Percentiles rank a stretch among this genome's conserved stretches.
Conservation (phyloP, 2,888 invertebrate species). For the Lepidochitona cinerea region DNA sequence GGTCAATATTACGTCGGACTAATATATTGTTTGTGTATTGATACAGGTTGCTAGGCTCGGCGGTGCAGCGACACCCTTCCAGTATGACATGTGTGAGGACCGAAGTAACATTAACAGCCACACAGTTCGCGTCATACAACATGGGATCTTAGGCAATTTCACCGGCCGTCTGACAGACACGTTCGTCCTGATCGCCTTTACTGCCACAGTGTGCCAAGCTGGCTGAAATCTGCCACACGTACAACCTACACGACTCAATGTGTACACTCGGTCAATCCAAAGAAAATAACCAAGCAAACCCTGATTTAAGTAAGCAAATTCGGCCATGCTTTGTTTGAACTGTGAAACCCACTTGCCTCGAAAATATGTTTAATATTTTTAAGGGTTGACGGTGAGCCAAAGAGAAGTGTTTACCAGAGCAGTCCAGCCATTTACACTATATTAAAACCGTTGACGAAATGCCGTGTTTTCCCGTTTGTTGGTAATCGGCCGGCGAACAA, state of each 20-base stretch:
- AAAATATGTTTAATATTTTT: slow-evolving; percentile 3
- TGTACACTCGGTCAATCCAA: background rate
- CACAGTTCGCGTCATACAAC: too few species aligned
- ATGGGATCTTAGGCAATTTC: too few species aligned
- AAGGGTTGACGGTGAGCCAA: background rate
- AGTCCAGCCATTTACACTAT: background rate
- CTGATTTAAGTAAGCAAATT: background rate
- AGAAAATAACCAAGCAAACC: background rate
- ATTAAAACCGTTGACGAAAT: background rate
- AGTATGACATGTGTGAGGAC: too few species aligned
- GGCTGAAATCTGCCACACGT: background rate
- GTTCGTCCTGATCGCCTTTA: too few species aligned
- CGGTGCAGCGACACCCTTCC: too few species aligned
- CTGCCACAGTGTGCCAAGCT: too few species aligned
- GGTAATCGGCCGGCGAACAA: background rate
- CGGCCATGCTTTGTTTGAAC: background rate
- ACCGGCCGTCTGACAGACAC: too few species aligned
- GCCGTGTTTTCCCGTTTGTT: background rate
- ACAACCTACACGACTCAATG: background rate
- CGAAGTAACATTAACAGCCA: too few species aligned
- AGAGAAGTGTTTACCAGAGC: background rate
- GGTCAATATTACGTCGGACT: too few species aligned
- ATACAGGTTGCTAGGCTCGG: too few species aligned
- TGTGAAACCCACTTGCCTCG: background rate
- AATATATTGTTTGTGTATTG: too few species aligned